phyloP scores from a whole-genome alignment of 2,888 invertebrate species.

The Drosophila setosimentum region DNA sequence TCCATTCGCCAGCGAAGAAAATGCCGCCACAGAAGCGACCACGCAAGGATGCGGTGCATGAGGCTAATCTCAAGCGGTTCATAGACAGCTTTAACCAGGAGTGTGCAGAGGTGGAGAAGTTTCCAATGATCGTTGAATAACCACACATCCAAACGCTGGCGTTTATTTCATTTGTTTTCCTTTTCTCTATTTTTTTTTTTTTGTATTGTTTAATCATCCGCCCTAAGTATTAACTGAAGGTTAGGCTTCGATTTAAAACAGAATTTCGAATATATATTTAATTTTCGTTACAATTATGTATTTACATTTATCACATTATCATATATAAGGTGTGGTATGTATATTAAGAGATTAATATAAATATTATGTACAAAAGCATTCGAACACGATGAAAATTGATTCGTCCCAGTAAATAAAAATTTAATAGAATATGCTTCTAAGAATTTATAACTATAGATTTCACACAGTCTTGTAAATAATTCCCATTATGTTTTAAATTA shows the following conservation, averaged over 20 bases:
- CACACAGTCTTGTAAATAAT: not conserved
- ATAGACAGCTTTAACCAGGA: slow-evolving; percentile 82
- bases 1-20: slow-evolving; percentile 56
- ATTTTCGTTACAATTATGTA: not conserved
- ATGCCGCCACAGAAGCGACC: slow-evolving; percentile 48
- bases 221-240: slow-evolving; percentile 17
- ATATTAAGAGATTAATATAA: not conserved
- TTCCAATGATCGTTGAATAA: slow-evolving; percentile 79
- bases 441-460: not conserved
- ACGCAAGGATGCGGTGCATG: slow-evolving; percentile 53
- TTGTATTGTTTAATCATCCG: not conserved
- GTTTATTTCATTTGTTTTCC: not conserved
- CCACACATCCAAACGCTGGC: not conserved
- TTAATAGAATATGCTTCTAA: not conserved
- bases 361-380: not conserved
- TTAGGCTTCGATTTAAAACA: not conserved
- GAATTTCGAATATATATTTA: slow-evolving; percentile 1
- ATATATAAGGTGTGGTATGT: not conserved
- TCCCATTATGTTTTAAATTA: not conserved
- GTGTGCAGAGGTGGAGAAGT: slow-evolving; percentile 82
- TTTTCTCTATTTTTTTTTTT: not conserved
- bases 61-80: slow-evolving; percentile 71
- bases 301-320: not conserved
- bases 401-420: slow-evolving; percentile 2
- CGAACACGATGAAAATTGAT: not conserved